Conservation (phyloP, 2,888 invertebrate species). For the Caenorhabditis panamensis region DNA sequence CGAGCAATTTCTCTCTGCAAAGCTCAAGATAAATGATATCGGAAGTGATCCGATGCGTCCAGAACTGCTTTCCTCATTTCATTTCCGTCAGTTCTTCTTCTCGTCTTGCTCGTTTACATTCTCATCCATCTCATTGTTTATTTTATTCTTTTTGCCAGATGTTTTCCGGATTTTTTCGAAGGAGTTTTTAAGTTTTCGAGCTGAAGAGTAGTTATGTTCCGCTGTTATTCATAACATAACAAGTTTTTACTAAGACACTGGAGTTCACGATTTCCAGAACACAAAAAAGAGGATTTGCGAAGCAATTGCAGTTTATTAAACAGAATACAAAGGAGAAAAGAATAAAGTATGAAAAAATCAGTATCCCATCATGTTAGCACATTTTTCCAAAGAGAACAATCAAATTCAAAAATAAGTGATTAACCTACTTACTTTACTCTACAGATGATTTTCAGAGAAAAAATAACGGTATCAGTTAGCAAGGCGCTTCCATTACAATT, state of each 20-base stretch:
- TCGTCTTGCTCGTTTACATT: conserved; percentile 27
- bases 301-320: conserved; percentile 55
- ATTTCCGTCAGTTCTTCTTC: conserved; percentile 19
- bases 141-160: conserved; percentile 47
- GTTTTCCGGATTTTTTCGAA: conserved; percentile 11
- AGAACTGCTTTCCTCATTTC: conserved; percentile 7
- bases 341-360: conserved; percentile 25
- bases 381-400: conserved; percentile 12
- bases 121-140: conserved; percentile 40
- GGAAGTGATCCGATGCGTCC: conserved; percentile 19
- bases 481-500: conserved; percentile 29
- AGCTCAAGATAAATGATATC: conserved; percentile 44
- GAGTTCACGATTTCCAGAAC: no score
- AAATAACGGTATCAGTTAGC: no score
- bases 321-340: conserved; percentile 19
- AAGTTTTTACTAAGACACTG: neutral
- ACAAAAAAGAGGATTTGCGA: no score
- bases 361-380: conserved; percentile 45
- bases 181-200: neutral
- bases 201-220: neutral
- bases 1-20: conserved; percentile 21
- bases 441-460: neutral
- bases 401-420: conserved; percentile 9
- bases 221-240: neutral
- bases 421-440: conserved; percentile 1